Conservation (phyloP, 2,797 vertebrate genomes). For the Ispidina picta region DNA sequence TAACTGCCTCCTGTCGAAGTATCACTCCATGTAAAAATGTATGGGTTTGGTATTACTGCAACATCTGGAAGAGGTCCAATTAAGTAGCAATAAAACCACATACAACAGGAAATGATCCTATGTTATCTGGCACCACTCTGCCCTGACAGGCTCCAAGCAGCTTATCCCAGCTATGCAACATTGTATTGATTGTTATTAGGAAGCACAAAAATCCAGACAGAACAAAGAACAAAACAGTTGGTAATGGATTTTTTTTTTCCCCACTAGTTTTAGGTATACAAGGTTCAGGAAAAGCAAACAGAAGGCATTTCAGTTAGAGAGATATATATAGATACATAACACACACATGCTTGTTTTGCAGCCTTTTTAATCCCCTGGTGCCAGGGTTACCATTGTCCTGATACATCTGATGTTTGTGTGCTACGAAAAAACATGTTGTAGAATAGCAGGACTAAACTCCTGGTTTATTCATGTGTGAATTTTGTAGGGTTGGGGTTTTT, state of each 20-base stretch:
- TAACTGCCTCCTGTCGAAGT: neutral
- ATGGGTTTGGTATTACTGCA: conserved; percentile 1
- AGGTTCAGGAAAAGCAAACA: conserved; percentile 47
- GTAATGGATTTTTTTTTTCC: neutral
- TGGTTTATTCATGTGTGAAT: neutral
- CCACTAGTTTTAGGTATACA: conserved; percentile 3
- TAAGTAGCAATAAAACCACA: conserved; percentile 37
- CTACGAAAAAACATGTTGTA: neutral
- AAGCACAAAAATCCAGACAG: conserved; percentile 8
- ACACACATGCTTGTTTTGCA: neutral
- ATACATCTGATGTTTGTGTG: neutral
- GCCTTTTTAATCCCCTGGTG: neutral
- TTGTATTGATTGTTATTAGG: neutral
- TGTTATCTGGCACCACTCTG: conserved; percentile 27
- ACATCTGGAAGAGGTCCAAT: conserved; percentile 9
- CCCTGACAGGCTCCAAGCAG: conserved; percentile 37
- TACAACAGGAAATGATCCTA: conserved; percentile 50
- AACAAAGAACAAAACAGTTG: conserved; percentile 16
- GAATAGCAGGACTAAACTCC: neutral
- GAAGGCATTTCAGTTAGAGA: neutral
- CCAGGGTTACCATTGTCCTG: neutral
- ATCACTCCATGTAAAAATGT: neutral
- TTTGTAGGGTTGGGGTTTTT: neutral
- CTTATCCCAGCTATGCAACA: conserved; percentile 18
- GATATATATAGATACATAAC: neutral